Conservation (phyloP, 2,888 invertebrate species). For the Diadegma fenestrale region DNA sequence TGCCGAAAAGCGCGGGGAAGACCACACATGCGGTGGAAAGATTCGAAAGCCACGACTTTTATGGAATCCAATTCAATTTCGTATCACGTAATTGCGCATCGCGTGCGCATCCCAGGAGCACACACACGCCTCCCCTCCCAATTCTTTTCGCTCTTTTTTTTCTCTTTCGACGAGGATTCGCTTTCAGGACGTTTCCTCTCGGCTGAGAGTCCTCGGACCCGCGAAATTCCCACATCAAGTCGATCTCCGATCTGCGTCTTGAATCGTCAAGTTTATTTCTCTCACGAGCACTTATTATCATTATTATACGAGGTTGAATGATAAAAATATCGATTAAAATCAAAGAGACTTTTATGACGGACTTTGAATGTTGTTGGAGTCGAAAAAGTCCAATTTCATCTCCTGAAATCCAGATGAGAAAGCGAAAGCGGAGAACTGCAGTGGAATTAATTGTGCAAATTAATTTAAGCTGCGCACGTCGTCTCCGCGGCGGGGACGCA, state of each 20-base stretch:
- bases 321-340: slow-evolving; percentile 58
- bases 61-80: slow-evolving; percentile 70
- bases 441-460: slow-evolving; percentile 32
- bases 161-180: slow-evolving; percentile 19
- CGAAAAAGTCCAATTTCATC: neutral
- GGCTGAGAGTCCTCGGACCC: slow-evolving; percentile 40
- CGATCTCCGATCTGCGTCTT: slow-evolving; percentile 48
- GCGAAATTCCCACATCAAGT: slow-evolving; percentile 60
- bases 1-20: slow-evolving; percentile 42
- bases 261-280: slow-evolving; percentile 51
- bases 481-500: slow-evolving; percentile 31
- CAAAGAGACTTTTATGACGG: slow-evolving; percentile 14
- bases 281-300: slow-evolving; percentile 39
- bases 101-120: slow-evolving; percentile 64
- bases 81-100: slow-evolving; percentile 70
- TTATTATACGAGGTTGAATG: slow-evolving; percentile 35
- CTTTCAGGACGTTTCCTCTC: slow-evolving; percentile 40
- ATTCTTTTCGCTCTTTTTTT: neutral
- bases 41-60: slow-evolving; percentile 66
- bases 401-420: slow-evolving; percentile 33
- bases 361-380: neutral
- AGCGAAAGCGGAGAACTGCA: neutral
- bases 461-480: neutral
- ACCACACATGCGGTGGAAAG: slow-evolving; percentile 67
- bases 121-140: slow-evolving; percentile 37